Conservation (phyloP, 1,140 invertebrate species). For the Drosophila virilis region DNA sequence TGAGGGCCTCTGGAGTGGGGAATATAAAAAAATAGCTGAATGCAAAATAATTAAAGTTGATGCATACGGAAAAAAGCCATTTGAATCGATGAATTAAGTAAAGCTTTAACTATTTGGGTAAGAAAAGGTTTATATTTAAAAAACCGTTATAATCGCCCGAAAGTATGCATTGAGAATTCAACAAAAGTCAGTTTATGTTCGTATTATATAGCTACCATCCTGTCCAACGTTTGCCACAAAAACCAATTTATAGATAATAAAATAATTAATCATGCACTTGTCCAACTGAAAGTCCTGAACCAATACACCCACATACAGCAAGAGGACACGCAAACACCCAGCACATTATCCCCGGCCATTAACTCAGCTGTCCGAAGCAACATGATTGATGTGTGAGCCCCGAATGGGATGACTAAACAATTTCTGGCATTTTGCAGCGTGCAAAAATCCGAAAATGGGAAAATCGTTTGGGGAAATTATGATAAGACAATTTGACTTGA, state of each 20-base stretch:
- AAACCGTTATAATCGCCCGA: constrained; percentile 3
- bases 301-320: constrained; percentile 8
- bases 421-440: constrained; percentile 49
- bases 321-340: constrained; percentile 76
- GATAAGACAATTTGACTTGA: constrained; percentile 76
- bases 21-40: too few relatives aligned
- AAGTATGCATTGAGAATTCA: constrained; percentile 32
- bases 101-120: too few relatives aligned
- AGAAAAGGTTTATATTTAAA: too few relatives aligned
- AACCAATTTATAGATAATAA: constrained; percentile 81
- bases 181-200: not conserved
- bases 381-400: constrained; percentile 69
- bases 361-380: constrained; percentile 60
- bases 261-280: constrained; percentile 82
- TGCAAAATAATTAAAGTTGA: too few relatives aligned
- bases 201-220: not conserved
- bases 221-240: constrained; percentile 39
- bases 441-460: constrained; percentile 63
- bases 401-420: constrained; percentile 66
- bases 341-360: constrained; percentile 73
- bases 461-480: constrained; percentile 58
- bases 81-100: too few relatives aligned
- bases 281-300: constrained; percentile 47
- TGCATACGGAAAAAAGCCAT: too few relatives aligned
- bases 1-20: too few relatives aligned